Evolutionary conservation across 2,888 invertebrate genomes (phyloP), one percentile per base, ranked within the genome.

Genomic region (Fragum whitleyi): DNA sequence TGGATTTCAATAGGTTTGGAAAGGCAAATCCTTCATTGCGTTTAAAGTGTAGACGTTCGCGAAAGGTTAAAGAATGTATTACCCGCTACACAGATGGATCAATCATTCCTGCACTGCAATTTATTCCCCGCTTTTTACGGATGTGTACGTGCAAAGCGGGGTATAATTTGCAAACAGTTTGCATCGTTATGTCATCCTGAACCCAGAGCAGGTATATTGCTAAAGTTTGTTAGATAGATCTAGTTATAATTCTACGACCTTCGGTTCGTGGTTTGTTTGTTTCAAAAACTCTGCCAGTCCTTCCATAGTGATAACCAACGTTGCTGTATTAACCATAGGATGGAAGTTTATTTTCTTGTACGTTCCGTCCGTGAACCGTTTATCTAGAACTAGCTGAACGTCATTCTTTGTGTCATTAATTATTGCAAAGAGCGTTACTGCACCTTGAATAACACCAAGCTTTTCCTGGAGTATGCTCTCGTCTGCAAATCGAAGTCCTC

Each of bases 401-500:
- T 91, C 89, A 21, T 87, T 81, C 5, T 80, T 83, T 3, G 32
- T 80, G 85, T 94, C 94, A 85, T 94, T 94, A 26, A 92, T 87
- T 21, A 94, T 88, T 9, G 93, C 94, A 84, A 92, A 92, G 21
- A 93, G 81, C 3, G 93, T 92, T 14, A 94, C 94, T 73, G 92
- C 90, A 1, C 94, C 94, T 79, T 94, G 93, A 59, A 78, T 88
- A 6, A 94, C 90, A 7, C 94, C 94, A 11, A 94, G 89, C 47
- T 89, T 91, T 32, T 93, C 91, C 11, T 78, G 72, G 74, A 94
- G 82, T 5, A 91, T 74, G 11, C 84, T 71, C 71, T 93, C 93
- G 75, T 93, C 93, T 7, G 93, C 93, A 77, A 94, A 92, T 68
- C 94, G 85, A 14, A 94, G 86, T 32, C 93, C 93, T 28, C 93